Base-by-base conservation (phyloP, 2,113 vertebrate genomes). In the Upupa epops region DNA sequence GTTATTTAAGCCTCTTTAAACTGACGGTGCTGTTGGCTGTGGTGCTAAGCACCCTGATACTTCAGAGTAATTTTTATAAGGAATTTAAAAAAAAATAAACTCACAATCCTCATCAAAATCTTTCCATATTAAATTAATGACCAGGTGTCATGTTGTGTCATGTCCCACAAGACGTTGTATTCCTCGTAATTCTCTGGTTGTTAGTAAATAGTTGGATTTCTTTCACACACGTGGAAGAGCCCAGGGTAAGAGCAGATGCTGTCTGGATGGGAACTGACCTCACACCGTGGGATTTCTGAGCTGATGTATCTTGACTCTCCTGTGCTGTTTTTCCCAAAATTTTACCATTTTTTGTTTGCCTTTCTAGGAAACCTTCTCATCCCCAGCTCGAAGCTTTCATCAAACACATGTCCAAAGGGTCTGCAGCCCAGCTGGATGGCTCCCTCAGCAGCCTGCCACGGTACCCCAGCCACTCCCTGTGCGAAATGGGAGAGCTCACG, bases 401-500 rank as follows among this genome's bases (percentile, higher is more conserved):
- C 51, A 97, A 95, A 77, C 98, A 99, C 92, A 99, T 99, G 98
- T 94, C 96, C 21, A 98, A 96, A 80, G 98, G 98, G 36, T 94
- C 97, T 7, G 97, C 95, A 83, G 97, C 97, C 66, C 98, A 98
- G 85, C 98, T 99, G 97, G 99, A 99, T 88, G 97, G 98, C 26
- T 96, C 98, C 34, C 95, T 99, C 40, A 97, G 97, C 78, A 98
- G 98, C 32, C 95, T 99, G 83, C 97, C 99, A 68, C 98, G 98
- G n/a, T 97, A 99, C 87, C 99, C 99, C 37, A 99, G 97, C 64
- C 99, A 99, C 88, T 98, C 96, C 12, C 52, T 96, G 56, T 99
- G 99, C 52, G 99, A 99, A 95, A 98, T 98, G 97, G 99, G 99
- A 58, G 98, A 99, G 73, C 98, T 99, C 61, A 99, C 99, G 0